These are phyloP conservation scores for Synaphobranchus kaupii DNA, from an alignment of 2,797 vertebrate genomes.

Conservation along the genomic window DNA sequence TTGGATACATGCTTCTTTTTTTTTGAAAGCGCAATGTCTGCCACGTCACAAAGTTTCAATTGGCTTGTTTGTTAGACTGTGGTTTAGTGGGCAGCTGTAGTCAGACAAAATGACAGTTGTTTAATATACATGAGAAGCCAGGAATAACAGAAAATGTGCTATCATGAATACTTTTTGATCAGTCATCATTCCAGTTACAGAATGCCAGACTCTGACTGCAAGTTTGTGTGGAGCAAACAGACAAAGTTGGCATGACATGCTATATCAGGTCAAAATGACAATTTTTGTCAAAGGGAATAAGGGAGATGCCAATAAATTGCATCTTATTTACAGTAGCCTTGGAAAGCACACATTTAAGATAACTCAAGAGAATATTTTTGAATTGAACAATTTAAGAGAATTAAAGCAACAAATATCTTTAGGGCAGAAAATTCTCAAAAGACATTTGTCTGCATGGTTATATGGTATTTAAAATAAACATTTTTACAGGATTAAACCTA, in stretches of 20 bases:
- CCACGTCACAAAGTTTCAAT: background rate
- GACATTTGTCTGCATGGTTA: background rate
- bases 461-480: background rate
- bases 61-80: background rate
- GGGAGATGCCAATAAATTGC: background rate
- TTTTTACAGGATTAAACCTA: background rate
- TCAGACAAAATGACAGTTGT: too few relatives aligned
- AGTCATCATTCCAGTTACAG: background rate
- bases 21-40: background rate
- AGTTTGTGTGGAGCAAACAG: background rate
- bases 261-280: constrained; percentile 15
- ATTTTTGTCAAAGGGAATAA: constrained; percentile 4
- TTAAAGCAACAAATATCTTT: background rate
- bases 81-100: background rate
- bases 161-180: background rate
- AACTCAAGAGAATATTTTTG: background rate
- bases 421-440: background rate
- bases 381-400: background rate
- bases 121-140: too few relatives aligned
- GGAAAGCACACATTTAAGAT: background rate
- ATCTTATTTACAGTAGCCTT: background rate
- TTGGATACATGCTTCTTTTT: background rate
- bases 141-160: too few relatives aligned
- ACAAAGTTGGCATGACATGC: background rate
- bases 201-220: background rate